phyloP scores from a whole-genome alignment of 2,888 invertebrate species.

The Automeris io region DNA sequence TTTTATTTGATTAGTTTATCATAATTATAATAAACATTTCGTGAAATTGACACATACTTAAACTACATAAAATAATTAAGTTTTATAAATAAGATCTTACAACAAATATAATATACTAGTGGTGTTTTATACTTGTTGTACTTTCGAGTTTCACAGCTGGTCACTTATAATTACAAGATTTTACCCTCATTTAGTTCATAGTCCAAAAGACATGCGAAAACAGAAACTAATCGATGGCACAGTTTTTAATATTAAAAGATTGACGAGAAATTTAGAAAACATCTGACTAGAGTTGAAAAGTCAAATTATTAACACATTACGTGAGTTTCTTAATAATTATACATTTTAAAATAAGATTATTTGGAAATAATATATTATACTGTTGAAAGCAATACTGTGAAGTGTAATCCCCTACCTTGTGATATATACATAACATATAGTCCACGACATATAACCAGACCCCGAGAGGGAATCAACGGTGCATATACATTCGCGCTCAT shows the following conservation, averaged over 20 bases:
- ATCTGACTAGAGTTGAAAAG: slow-evolving; percentile 16
- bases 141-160: slow-evolving; percentile 43
- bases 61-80: slow-evolving; percentile 36
- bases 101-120: slow-evolving; percentile 57
- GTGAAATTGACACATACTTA: slow-evolving; percentile 51
- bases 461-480: too few species aligned
- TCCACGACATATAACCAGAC: too few species aligned
- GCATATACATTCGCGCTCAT: too few species aligned
- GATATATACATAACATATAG: too few species aligned
- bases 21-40: slow-evolving; percentile 30
- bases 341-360: neutral
- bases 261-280: slow-evolving; percentile 9
- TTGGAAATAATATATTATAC: slow-evolving; percentile 9
- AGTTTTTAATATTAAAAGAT: neutral
- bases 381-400: slow-evolving; percentile 29
- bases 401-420: slow-evolving; percentile 29
- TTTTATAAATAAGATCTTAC: slow-evolving; percentile 57
- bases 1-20: slow-evolving; percentile 20
- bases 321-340: neutral
- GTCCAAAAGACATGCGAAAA: slow-evolving; percentile 1
- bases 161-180: slow-evolving; percentile 30
- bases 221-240: slow-evolving; percentile 10
- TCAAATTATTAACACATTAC: neutral
- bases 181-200: slow-evolving; percentile 10
- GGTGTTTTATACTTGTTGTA: slow-evolving; percentile 51